Conservation (phyloP, 2,888 invertebrate species). For the Dryomyza anilis region DNA sequence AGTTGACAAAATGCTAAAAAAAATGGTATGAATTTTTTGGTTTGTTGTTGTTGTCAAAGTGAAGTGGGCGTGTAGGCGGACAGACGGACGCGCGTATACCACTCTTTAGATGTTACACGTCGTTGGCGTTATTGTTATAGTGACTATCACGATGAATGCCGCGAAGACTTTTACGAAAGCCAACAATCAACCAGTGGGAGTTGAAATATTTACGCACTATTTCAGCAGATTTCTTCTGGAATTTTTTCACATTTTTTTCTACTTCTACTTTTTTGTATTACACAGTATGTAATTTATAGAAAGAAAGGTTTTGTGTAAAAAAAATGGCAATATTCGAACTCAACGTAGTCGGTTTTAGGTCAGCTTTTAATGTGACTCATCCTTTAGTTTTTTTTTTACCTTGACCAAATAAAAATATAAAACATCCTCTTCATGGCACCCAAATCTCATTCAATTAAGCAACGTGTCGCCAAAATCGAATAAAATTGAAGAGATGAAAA, state of each 20-base stretch:
- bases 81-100: too few species aligned
- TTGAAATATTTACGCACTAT: conserved; percentile 8
- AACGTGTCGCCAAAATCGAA: conserved; percentile 6
- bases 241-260: background rate
- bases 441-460: conserved; percentile 20
- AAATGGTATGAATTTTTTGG: too few species aligned
- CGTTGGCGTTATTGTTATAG: too few species aligned
- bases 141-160: too few species aligned
- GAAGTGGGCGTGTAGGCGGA: too few species aligned
- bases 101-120: background rate
- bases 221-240: background rate
- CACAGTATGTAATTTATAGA: background rate
- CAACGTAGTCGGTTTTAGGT: too few species aligned
- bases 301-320: background rate
- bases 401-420: too few species aligned
- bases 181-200: conserved; percentile 1
- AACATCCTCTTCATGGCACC: too few species aligned
- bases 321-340: background rate
- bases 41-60: background rate
- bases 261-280: background rate
- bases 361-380: background rate
- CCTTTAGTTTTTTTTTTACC: background rate
- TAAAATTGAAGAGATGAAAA: conserved; percentile 14
- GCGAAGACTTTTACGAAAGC: background rate
- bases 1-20: too few species aligned